Base-by-base conservation (phyloP, 2,888 invertebrate species). In the Pantelozetes paolii region DNA sequence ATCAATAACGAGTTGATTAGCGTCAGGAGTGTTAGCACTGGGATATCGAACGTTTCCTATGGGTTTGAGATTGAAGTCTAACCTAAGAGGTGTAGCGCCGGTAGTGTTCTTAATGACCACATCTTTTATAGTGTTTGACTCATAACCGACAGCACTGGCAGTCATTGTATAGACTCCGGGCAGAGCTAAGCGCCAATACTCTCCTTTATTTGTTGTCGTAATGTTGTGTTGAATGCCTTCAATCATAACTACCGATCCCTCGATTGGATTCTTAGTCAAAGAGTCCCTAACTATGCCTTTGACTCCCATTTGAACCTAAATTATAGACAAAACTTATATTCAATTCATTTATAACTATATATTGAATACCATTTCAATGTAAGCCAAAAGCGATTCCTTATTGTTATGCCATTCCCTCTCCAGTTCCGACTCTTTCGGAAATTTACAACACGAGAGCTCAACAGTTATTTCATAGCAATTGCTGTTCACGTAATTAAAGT, bases 181-280 rank as follows among this genome's bases (percentile, higher is more conserved):
- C 23, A 92, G 83, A 36, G 99, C 84, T 70, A 99, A 84, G 75
- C 99, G 86, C 97, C 98, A 99, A 83, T 89, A 99, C 82, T 96
- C 94, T 6, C 99, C 99, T 26, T 87, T 85, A 57, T 85, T 85
- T 0, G 92, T 90, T 0, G 92, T 89, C 1, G 87, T 87, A 15
- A 98, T 86, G 72, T 89, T 87, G 81, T 97, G 94, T 70, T 88
- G 84, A 75, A 94, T 88, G 0, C 90, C 90, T 57, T 86, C 85
- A 1, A 98, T 89, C 32, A 85, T 83, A 64, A 99, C 86, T 77
- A 86, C 86, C 0, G 93, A 97, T 80, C 88, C 88, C 82, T 87
- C 84, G 15, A 94, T 84, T 0, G 89, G 88, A 32, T 85, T 82
- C 0, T 87, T 87, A 1, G 82, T 82, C 9, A 85, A 83, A 6